Evolutionary conservation across 2,113 vertebrate genomes (phyloP), one percentile per base, ranked within the genome.

Genomic region (Murina feae): DNA sequence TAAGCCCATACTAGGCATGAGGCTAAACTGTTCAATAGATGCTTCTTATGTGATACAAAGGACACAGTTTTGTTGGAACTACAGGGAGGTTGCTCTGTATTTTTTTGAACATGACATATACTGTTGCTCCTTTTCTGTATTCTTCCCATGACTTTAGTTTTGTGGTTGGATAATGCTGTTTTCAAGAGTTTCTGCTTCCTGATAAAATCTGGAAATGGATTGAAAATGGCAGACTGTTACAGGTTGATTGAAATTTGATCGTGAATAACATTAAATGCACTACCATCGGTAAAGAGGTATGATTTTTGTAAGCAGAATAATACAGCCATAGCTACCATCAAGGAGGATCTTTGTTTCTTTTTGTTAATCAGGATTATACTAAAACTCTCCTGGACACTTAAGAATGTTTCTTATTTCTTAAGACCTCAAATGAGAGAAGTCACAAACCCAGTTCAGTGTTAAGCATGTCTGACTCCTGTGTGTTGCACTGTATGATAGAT

Each of bases 141-240:
- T 47, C 20, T 42, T 47, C 76, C 63, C 28, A 18, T 65, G 42
- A n/a, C n/a, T 35, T 84, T 71, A 60, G 55, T 37, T 88, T 93
- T 76, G 58, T 91, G 44, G 30, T 76, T 63, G 14, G 32, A 32
- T 58, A n/a, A 55, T 55, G 20, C 35, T 68, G 0, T 78, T 79
- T 94, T 75, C 42, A 79, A 60, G 82, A 55, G 58, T 94, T 85
- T 91, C 51, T 88, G 30, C 53, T 86, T 86, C 44, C 53, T 90
- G n/a, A 47, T 81, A 68, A 76, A 60, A 72, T 65, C 72, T 71
- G 68, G 58, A 60, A 60, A 28, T 60, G 10, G 58, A 28, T 28
- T 60, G 58, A 60, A 28, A 60, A 28, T 28, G 23, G 25, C 25
- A 60, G 58, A 60, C 23, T 60, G 37, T 71, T 89, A 66, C 9